These are phyloP conservation scores for Chondrosia reniformis DNA, from an alignment of 37 sponge, comb jelly and placozoan genomes.

Conservation along the genomic window DNA sequence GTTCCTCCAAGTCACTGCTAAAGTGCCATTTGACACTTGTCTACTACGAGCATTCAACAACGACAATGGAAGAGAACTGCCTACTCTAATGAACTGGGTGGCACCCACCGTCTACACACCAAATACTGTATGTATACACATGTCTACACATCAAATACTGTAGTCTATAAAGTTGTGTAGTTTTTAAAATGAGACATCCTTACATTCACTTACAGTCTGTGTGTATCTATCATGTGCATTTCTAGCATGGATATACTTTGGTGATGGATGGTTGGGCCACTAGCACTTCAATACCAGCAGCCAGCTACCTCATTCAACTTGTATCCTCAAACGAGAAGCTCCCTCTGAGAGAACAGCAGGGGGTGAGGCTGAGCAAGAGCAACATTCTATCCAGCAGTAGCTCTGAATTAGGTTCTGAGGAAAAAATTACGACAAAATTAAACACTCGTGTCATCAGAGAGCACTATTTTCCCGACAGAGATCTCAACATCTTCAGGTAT, in stretches of 20 bases:
- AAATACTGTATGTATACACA: constrained; percentile 41
- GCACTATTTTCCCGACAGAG: constrained; percentile 84
- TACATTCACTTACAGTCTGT: background rate
- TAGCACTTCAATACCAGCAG: constrained; percentile 14
- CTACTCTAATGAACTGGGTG: constrained; percentile 50
- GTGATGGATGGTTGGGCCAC: constrained; percentile 56
- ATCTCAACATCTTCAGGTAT: constrained; percentile 76
- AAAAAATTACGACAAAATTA: constrained; percentile 32
- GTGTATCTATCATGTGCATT: background rate
- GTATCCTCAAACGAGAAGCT: constrained; percentile 35
- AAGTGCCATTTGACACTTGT: constrained; percentile 22
- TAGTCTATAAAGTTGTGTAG: background rate
- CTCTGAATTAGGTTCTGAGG: background rate
- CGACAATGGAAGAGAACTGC: constrained; percentile 74
- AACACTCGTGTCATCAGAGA: constrained; percentile 62
- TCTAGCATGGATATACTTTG: constrained; percentile 72
- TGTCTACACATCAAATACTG: background rate
- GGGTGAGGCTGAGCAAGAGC: too few relatives aligned
- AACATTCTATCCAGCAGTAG: background rate
- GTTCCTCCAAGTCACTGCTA: constrained; percentile 22
- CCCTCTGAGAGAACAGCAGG: constrained; percentile 20
- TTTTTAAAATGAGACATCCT: background rate
- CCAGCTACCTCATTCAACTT: constrained; percentile 33
- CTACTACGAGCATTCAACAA: constrained; percentile 82
- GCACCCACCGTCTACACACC: constrained; percentile 55